Evolutionary conservation across 2,888 invertebrate genomes (phyloP).

Genomic region (Sarcophaga variegata): DNA sequence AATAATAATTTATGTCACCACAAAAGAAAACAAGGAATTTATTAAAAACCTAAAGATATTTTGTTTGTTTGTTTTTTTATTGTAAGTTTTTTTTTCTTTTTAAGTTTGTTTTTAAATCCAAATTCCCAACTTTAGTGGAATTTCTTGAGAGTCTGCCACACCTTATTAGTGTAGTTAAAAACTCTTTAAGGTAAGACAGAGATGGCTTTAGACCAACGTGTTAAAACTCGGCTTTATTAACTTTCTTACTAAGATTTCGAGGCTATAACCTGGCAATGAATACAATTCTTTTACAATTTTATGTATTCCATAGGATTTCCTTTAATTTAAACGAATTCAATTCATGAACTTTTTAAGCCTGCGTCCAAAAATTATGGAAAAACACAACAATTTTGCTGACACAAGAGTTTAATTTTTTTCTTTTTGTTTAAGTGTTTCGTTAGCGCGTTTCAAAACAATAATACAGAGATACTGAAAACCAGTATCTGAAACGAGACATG

Average conservation of each 20-base stretch:
- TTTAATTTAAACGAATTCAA: too few relatives aligned
- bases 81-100: neutral
- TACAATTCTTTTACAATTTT: too few relatives aligned
- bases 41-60: too few relatives aligned
- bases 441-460: slow-evolving; percentile 65
- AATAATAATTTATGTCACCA: neutral
- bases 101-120: slow-evolving; percentile 1
- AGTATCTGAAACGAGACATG: slow-evolving; percentile 61
- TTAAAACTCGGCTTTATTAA: slow-evolving; percentile 35
- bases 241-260: too few relatives aligned
- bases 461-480: slow-evolving; percentile 59
- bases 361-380: neutral
- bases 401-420: slow-evolving; percentile 29
- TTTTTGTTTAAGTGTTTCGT: slow-evolving; percentile 44
- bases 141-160: slow-evolving; percentile 62
- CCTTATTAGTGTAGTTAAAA: slow-evolving; percentile 60
- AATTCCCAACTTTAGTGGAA: slow-evolving; percentile 26
- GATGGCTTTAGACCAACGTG: slow-evolving; percentile 57
- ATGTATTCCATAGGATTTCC: too few relatives aligned
- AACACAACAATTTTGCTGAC: slow-evolving; percentile 43
- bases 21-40: neutral
- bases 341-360: slow-evolving; percentile 45
- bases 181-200: slow-evolving; percentile 55
- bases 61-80: neutral
- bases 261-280: too few relatives aligned